These are phyloP conservation scores for Heloderma charlesbogerti DNA, from an alignment of 2,113 vertebrate genomes.

Conservation along the genomic window DNA sequence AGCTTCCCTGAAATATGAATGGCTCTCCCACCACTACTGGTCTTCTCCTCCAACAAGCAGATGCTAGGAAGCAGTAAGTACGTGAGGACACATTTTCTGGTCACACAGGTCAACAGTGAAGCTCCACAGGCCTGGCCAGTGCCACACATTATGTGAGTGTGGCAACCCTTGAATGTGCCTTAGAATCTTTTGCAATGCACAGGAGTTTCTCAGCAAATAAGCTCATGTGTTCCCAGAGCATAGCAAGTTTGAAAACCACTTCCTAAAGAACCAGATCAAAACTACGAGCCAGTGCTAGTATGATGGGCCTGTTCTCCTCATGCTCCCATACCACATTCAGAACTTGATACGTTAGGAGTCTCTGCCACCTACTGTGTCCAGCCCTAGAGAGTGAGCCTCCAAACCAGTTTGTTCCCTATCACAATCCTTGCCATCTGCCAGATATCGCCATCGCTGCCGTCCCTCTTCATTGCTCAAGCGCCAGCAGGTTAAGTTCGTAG, in stretches of 20 bases:
- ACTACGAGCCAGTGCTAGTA: neutral
- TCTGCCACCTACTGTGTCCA: slow-evolving; percentile 76
- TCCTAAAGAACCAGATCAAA: neutral
- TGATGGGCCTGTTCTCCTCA: neutral
- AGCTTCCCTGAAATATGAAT: neutral
- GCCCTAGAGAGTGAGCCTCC: slow-evolving; percentile 82
- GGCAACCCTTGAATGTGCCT: neutral
- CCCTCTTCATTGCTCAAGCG: slow-evolving; percentile 80
- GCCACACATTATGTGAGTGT: neutral
- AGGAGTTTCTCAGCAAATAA: neutral
- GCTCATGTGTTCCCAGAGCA: neutral
- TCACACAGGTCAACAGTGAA: neutral
- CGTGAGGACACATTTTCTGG: neutral
- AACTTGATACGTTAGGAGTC: neutral
- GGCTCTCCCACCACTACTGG: neutral
- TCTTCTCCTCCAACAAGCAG: neutral
- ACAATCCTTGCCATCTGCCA: slow-evolving; percentile 56
- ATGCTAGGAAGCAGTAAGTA: neutral
- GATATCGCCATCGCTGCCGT: slow-evolving; percentile 82
- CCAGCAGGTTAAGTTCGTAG: slow-evolving; percentile 83
- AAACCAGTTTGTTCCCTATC: slow-evolving; percentile 77
- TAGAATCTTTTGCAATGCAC: neutral
- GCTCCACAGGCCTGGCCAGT: neutral
- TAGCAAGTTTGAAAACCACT: neutral
- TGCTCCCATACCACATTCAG: neutral